These are phyloP conservation scores for Gymnorhina tibicen DNA, from an alignment of 2,113 vertebrate genomes.

Conservation along the genomic window DNA sequence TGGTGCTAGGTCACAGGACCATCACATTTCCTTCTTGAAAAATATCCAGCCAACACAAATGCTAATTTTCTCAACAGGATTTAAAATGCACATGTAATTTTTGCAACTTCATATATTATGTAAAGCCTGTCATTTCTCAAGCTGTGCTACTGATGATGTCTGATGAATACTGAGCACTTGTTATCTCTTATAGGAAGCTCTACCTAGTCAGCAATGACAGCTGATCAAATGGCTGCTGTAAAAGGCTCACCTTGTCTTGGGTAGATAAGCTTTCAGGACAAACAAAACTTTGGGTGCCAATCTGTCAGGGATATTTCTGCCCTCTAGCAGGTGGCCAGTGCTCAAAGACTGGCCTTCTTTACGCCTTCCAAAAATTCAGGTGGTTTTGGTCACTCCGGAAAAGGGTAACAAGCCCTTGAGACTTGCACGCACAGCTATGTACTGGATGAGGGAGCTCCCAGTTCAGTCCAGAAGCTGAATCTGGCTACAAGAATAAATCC, in stretches of 20 bases:
- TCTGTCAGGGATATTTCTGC: neutral
- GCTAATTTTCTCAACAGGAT: constrained; percentile 36
- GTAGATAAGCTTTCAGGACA: neutral
- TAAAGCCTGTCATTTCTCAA: constrained; percentile 49
- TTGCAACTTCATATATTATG: constrained; percentile 34
- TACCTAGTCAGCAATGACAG: neutral
- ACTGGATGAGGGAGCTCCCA: neutral
- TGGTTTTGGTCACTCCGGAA: neutral
- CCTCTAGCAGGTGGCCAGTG: neutral
- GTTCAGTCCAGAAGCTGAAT: neutral
- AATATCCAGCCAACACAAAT: constrained; percentile 10
- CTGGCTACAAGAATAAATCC: neutral
- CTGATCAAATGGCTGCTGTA: neutral
- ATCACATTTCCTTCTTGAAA: neutral
- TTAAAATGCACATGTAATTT: constrained; percentile 25
- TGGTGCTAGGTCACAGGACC: neutral
- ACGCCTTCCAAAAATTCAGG: neutral
- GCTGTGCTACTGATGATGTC: constrained; percentile 5
- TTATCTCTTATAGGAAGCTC: neutral
- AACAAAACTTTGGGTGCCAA: neutral
- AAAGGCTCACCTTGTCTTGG: neutral
- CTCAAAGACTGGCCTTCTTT: neutral
- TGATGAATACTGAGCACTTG: constrained; percentile 40
- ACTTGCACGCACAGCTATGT: neutral
- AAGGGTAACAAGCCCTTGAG: neutral